Percentiles rank a stretch among this genome's conserved stretches.
phyloP scores from a whole-genome alignment of 2,797 vertebrate genomes.

The Sebastes itinus region DNA sequence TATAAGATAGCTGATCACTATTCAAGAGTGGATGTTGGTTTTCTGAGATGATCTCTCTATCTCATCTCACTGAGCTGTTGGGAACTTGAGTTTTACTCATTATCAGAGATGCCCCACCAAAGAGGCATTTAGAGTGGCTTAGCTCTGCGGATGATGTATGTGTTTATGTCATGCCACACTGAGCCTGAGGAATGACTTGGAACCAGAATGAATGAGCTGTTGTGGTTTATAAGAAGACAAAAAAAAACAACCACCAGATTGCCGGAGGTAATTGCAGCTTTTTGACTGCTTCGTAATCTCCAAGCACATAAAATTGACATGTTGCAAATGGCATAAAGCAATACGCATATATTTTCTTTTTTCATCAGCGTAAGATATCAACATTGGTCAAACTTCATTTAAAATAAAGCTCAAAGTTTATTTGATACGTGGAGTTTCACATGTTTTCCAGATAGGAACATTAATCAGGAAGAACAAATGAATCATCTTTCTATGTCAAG shows the following conservation, averaged over 20 bases:
- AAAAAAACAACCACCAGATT: neutral
- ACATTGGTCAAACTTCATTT: slow-evolving; percentile 29
- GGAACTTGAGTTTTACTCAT: slow-evolving; percentile 29
- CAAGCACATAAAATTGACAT: slow-evolving; percentile 12
- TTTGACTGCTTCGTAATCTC: slow-evolving; percentile 37
- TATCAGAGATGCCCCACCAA: slow-evolving; percentile 47
- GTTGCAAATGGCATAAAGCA: slow-evolving; percentile 8
- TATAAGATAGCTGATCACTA: slow-evolving; percentile 9
- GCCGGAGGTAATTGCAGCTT: slow-evolving; percentile 23
- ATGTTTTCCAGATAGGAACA: slow-evolving; percentile 39
- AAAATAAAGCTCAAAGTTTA: slow-evolving; percentile 33
- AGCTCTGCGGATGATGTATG: slow-evolving; percentile 57
- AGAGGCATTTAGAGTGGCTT: slow-evolving; percentile 37
- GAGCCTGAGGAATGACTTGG: slow-evolving; percentile 64
- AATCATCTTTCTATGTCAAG: slow-evolving; percentile 50
- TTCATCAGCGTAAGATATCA: slow-evolving; percentile 2
- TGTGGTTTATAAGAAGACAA: slow-evolving; percentile 41
- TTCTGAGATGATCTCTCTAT: slow-evolving; percentile 15
- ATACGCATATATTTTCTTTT: neutral
- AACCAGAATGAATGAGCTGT: slow-evolving; percentile 55
- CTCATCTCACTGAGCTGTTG: slow-evolving; percentile 30
- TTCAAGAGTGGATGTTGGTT: slow-evolving; percentile 11
- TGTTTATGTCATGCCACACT: slow-evolving; percentile 58
- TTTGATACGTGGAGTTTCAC: slow-evolving; percentile 27
- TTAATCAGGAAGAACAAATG: slow-evolving; percentile 53